Evolutionary conservation across 2,888 invertebrate genomes (phyloP), one percentile per base, ranked within the genome.

Genomic region (Euplagia quadripunctaria): DNA sequence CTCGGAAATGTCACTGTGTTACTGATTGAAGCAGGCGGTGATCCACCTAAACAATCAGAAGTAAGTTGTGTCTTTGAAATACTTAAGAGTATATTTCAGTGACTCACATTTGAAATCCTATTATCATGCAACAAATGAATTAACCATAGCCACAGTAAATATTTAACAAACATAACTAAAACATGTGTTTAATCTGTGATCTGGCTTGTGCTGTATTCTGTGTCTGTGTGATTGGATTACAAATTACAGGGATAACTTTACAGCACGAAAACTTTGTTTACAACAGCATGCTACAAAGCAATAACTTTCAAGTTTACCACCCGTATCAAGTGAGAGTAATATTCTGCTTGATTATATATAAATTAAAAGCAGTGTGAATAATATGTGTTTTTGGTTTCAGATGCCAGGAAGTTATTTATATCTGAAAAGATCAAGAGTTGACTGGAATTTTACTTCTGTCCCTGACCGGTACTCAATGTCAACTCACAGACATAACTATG

Each of bases 21-120:
- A 43, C 46, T 71, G 7, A 55, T 71, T 41, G 70, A 71, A 65
- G 70, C 70, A 16, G 70, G 70, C 11, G 64, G 52, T 2, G 20
- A 20, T 20, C 70, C 70, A 17, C 55, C 70, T n/a, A 2, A n/a
- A 14, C 64, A 71, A 31, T 11, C 70, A 7, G 41, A 41, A 4
- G 70, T 71, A 71, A 71, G 70, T 51, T 17, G 14, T 42, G 7
- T 46, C 43, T 8, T 46, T 46, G 8, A 46, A 46, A 6, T 0
- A 46, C 9, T 46, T 9, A 8, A 46, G 9, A 14, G 8, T 8
- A 14, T 51, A 14, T 11, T 51, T 4, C 17, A 4, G 17, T 12
- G 16, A 52, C 7, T 17, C 7, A 55, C n/a, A 55, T n/a, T 55
- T n/a, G n/a, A 1, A n/a, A n/a, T 55, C 3, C n/a, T 9, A n/a